A percentile compares a stretch with the other conserved stretches of the same genome.
These are phyloP conservation scores for Elachura formosa DNA, from an alignment of 2,113 vertebrate species.

Conservation along the genomic window DNA sequence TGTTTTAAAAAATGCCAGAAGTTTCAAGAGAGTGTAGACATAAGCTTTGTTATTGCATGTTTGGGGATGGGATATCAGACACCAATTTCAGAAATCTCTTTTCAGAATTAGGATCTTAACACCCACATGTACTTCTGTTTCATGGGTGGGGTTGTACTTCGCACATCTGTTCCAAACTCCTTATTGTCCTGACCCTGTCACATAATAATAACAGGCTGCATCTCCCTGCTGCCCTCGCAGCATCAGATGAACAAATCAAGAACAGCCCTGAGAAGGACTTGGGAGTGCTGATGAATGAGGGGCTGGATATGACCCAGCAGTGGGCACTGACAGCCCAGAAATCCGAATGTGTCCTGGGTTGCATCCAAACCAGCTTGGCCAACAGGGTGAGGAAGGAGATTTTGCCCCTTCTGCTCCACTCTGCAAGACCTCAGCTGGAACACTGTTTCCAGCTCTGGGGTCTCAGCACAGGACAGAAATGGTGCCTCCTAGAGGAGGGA, in stretches of 20 bases:
- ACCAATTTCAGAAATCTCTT: not conserved
- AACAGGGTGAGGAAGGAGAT: not conserved
- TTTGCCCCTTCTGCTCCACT: not conserved
- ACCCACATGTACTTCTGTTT: not conserved
- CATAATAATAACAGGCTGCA: not conserved
- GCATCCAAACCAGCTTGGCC: not conserved
- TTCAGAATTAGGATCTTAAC: not conserved
- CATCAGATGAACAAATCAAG: not conserved
- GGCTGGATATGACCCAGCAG: not conserved
- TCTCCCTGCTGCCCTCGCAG: not conserved
- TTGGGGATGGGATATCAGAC: not conserved
- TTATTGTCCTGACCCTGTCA: not conserved
- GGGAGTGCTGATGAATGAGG: not conserved
- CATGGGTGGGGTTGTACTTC: not conserved
- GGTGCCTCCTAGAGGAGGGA: not conserved
- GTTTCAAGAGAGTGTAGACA: rapidly evolving
- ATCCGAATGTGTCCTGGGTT: not conserved
- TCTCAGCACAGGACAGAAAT: not conserved
- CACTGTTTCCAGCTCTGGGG: not conserved
- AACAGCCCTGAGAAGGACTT: not conserved
- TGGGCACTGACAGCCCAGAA: not conserved
- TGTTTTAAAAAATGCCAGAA: not conserved
- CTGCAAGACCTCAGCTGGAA: not conserved
- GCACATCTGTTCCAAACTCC: not conserved
- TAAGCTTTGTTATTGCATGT: not conserved